Conservation (phyloP, 2,888 invertebrate genomes). For the Saturnia japonica region DNA sequence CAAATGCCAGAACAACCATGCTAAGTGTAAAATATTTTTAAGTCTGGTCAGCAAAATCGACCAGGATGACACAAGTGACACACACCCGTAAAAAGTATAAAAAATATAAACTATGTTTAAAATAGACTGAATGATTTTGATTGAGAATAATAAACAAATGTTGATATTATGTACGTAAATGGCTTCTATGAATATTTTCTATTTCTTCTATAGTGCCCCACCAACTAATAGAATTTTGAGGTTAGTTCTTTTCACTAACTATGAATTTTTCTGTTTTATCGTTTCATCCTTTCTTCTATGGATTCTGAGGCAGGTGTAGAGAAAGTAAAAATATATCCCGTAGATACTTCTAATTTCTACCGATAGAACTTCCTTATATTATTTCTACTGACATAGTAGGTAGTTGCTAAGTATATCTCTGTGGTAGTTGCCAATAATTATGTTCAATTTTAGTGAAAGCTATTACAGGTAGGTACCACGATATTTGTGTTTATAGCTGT, state of each 20-base stretch:
- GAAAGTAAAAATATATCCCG: not conserved
- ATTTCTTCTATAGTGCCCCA: not conserved
- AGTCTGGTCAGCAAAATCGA: not conserved
- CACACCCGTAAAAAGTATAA: no score
- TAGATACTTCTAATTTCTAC: not conserved
- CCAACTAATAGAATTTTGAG: not conserved
- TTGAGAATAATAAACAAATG: not conserved
- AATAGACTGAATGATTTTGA: not conserved
- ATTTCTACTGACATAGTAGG: no score
- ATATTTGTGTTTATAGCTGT: not conserved
- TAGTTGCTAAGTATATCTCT: no score
- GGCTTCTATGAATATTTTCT: not conserved
- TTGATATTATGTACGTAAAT: not conserved
- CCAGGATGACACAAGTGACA: no score
- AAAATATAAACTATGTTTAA: not conserved
- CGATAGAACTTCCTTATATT: not conserved
- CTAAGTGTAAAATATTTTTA: no score
- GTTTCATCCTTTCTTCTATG: not conserved
- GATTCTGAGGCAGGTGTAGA: not conserved
- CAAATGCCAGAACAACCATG: no score
- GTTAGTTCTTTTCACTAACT: not conserved
- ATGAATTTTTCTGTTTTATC: not conserved
- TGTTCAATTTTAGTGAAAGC: not conserved
- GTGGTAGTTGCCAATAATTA: not conserved
- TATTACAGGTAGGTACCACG: not conserved